phyloP scores from a whole-genome alignment of 2,888 invertebrate genomes.

The Pogonocherus hispidulus region DNA sequence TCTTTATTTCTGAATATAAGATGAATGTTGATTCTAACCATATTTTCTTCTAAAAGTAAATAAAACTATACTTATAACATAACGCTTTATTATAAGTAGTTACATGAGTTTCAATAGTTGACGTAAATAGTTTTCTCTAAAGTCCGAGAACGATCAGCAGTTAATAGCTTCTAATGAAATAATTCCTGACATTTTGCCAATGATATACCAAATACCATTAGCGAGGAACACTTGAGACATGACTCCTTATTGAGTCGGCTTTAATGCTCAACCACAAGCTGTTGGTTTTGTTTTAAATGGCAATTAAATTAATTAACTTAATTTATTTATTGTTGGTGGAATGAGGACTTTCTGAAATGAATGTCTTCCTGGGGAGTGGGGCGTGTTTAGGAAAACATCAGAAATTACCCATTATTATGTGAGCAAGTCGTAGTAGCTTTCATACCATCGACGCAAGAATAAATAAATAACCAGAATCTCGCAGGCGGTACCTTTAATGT shows the following conservation, averaged over 20 bases:
- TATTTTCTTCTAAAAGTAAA: too few relatives aligned
- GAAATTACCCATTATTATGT: too few relatives aligned
- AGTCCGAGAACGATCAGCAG: background rate
- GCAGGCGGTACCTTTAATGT: too few relatives aligned
- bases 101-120: background rate
- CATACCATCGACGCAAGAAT: too few relatives aligned
- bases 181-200: slow-evolving; percentile 11
- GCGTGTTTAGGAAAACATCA: too few relatives aligned
- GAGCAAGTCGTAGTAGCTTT: too few relatives aligned
- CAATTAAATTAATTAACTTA: slow-evolving; percentile 28
- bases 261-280: slow-evolving; percentile 5
- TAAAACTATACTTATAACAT: too few relatives aligned
- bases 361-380: slow-evolving; percentile 1
- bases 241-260: slow-evolving; percentile 15
- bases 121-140: background rate
- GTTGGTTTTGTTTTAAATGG: slow-evolving; percentile 12
- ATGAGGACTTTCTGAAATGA: slow-evolving; percentile 8
- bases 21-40: too few relatives aligned
- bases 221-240: slow-evolving; percentile 2
- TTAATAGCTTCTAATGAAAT: slow-evolving; percentile 17
- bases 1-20: too few relatives aligned
- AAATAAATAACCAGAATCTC: too few relatives aligned
- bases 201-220: slow-evolving; percentile 4
- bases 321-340: slow-evolving; percentile 25
- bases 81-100: background rate